Evolutionary conservation across 2,797 vertebrate genomes (phyloP).

Genomic region (Catostomus latipinnis): DNA sequence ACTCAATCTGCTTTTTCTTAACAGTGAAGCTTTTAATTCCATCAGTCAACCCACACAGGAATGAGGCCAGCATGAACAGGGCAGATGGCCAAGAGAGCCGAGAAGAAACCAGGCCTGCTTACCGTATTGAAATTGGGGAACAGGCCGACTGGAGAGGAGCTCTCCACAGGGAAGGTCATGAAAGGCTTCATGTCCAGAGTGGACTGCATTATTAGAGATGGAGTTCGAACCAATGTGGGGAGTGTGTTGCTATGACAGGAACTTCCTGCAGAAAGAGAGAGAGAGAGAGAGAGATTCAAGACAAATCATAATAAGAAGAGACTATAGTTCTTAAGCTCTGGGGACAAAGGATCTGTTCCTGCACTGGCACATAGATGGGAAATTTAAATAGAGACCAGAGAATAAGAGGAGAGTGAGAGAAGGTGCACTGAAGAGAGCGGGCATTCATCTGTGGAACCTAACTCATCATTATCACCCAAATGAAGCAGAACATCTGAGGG

Average conservation of each 20-base stretch:
- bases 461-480: slow-evolving; percentile 58
- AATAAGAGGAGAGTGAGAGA: slow-evolving; percentile 11
- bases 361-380: background rate
- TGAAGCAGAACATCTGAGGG: slow-evolving; percentile 54
- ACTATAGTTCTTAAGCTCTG: background rate
- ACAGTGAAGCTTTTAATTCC: slow-evolving; percentile 40
- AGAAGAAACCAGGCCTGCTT: slow-evolving; percentile 67
- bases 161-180: slow-evolving; percentile 89
- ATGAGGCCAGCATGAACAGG: slow-evolving; percentile 34
- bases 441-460: slow-evolving; percentile 48
- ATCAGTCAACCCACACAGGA: slow-evolving; percentile 47
- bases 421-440: background rate
- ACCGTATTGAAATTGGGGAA: slow-evolving; percentile 98
- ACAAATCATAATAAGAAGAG: background rate
- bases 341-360: slow-evolving; percentile 25
- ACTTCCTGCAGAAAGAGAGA: slow-evolving; percentile 79
- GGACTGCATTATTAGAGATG: slow-evolving; percentile 91
- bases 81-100: slow-evolving; percentile 29
- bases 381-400: background rate
- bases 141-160: slow-evolving; percentile 87
- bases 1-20: background rate
- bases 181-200: slow-evolving; percentile 91
- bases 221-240: slow-evolving; percentile 85
- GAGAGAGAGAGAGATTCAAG: background rate
- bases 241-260: slow-evolving; percentile 82